Percentiles rank a stretch among this genome's conserved stretches.
phyloP scores from a whole-genome alignment of 2,797 vertebrate genomes.

The Crenichthys baileyi region DNA sequence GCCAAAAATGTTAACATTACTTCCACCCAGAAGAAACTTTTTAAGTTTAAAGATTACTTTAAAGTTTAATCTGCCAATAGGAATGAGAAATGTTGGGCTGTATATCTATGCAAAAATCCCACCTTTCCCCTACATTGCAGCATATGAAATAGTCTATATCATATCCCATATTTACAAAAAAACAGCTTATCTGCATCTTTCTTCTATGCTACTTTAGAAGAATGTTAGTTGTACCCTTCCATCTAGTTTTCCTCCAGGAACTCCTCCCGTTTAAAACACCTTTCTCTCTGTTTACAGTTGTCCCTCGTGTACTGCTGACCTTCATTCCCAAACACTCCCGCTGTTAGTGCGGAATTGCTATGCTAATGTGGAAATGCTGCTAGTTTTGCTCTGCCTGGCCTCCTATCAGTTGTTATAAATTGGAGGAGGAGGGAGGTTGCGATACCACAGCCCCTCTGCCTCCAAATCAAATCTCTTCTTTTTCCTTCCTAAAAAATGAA shows the following conservation, averaged over 20 bases:
- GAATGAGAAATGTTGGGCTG: background rate
- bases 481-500: constrained; percentile 17
- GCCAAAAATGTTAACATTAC: too few species aligned
- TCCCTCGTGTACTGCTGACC: constrained; percentile 59
- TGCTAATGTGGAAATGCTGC: constrained; percentile 61
- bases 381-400: constrained; percentile 58
- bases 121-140: background rate
- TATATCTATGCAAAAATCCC: background rate
- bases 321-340: constrained; percentile 50
- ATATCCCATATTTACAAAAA: constrained; percentile 21
- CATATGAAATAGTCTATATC: constrained; percentile 16
- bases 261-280: constrained; percentile 25
- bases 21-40: background rate
- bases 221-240: constrained; percentile 40
- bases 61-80: background rate
- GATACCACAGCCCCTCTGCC: constrained; percentile 25
- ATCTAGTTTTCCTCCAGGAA: constrained; percentile 39
- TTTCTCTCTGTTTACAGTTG: constrained; percentile 34
- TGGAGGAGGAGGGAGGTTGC: constrained; percentile 35
- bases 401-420: constrained; percentile 42
- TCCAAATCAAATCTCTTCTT: constrained; percentile 54
- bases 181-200: constrained; percentile 67
- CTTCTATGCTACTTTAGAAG: constrained; percentile 43
- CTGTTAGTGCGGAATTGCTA: constrained; percentile 61
- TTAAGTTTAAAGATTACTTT: constrained; percentile 3